Percentiles rank a stretch among this genome's conserved stretches.
phyloP scores from a whole-genome alignment of 2,113 vertebrate genomes.

The Nycticryphes semicollaris region DNA sequence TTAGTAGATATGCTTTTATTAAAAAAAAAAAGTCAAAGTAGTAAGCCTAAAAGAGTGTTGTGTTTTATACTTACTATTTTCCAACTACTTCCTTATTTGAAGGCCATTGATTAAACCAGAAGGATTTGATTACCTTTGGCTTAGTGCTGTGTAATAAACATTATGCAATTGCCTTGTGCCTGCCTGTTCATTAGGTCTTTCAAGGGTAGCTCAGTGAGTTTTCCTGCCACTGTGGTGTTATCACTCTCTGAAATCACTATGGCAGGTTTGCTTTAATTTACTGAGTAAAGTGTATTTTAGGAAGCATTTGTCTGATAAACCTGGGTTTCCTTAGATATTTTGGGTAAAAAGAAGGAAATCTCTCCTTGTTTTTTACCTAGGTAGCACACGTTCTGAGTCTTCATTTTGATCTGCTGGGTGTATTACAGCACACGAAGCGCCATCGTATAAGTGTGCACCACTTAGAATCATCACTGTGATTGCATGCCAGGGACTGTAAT shows the following conservation, averaged over 20 bases:
- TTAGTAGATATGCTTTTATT: background rate
- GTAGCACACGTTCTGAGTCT: background rate
- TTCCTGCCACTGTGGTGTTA: background rate
- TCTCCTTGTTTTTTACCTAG: background rate
- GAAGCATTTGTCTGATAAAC: background rate
- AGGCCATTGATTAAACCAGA: slow-evolving; percentile 27
- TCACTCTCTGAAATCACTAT: background rate
- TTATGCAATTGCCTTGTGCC: slow-evolving; percentile 7
- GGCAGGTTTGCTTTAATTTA: background rate
- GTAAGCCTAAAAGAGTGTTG: background rate
- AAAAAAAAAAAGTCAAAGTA: background rate
- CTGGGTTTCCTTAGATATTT: background rate
- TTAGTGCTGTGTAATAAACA: background rate
- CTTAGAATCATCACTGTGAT: too few relatives aligned
- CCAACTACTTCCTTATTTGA: slow-evolving; percentile 30
- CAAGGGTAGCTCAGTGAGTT: background rate
- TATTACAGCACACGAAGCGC: accelerated
- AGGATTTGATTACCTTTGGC: slow-evolving; percentile 16
- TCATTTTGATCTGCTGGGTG: background rate
- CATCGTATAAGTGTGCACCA: accelerated
- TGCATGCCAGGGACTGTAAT: background rate
- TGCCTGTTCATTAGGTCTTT: background rate
- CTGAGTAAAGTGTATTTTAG: background rate
- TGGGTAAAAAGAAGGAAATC: background rate
- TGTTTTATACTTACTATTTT: background rate